Base-by-base conservation (phyloP, 2,113 vertebrate genomes). In the Onychostruthus taczanowskii region DNA sequence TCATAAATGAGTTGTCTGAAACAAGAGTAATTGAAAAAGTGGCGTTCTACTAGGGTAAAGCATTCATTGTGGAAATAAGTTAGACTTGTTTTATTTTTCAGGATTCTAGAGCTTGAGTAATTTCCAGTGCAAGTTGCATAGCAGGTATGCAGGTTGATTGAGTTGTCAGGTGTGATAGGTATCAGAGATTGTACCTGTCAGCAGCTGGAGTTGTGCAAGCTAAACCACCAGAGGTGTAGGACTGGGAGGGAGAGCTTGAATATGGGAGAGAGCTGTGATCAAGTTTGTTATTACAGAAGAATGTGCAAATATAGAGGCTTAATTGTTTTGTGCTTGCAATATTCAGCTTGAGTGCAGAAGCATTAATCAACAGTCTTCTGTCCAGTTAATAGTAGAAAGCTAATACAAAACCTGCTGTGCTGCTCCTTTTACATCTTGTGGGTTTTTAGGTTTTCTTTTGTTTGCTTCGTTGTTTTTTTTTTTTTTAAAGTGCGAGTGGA, bases 281-380 rank as follows among this genome's bases (percentile, higher is more conserved):
- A 91, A 62, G 44, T 81, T 81, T 3, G 3, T 94, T 93, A 70
- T 95, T 91, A 82, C 10, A 74, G 73, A 90, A 94, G 37, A 94
- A 82, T 70, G 75, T 63, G 66, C 76, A 90, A 66, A 94, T 90
- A 82, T 44, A 94, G 47, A 90, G 43, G 20, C 76, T 53, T 93
- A 83, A 93, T 93, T 95, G 35, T 92, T 87, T 95, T 93, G 37
- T 94, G 56, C 35, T 87, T 89, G 59, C 18, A 83, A 8, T 92
- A 58, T 61, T 73, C 35, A 93, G 33, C 35, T 62, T 62, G 70
- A 90, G 33, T 94, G 64, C 28, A 64, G 61, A 80, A 70, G 58
- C 58, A 68, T 96, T 97, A 95, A 94, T 94, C 79, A 96, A 35
- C 27, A 76, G 41, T 81, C 55, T 92, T 93, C 83, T 88, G 50